A percentile compares a stretch with the other conserved stretches of the same genome.
phyloP scores from a whole-genome alignment of 1,140 invertebrate species.

The Thaumatotibia leucotreta region DNA sequence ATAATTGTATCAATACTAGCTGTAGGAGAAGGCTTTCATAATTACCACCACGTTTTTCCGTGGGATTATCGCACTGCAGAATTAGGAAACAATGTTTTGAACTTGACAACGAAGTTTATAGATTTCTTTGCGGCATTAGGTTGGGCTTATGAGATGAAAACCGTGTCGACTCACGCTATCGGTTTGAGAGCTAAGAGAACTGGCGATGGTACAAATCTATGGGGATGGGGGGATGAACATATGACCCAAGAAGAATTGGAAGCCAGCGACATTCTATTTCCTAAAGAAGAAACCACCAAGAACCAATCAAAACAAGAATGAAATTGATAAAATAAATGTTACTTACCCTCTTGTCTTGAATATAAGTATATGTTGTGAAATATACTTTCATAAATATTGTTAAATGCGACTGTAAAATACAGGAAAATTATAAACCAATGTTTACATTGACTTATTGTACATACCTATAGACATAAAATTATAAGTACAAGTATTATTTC shows the following conservation, averaged over 20 bases:
- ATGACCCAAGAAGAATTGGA: not conserved
- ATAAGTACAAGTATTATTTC: too few relatives aligned
- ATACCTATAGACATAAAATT: too few relatives aligned
- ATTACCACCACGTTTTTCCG: constrained; percentile 93
- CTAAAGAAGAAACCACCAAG: constrained; percentile 14
- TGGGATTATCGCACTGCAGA: constrained; percentile 92
- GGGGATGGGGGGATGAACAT: constrained; percentile 15
- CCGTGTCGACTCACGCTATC: constrained; percentile 23
- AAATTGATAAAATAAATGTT: not conserved
- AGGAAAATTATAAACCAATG: too few relatives aligned
- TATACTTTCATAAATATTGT: too few relatives aligned
- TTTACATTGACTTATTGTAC: too few relatives aligned
- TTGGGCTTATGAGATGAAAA: constrained; percentile 82
- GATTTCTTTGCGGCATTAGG: constrained; percentile 77
- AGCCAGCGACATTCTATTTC: not conserved
- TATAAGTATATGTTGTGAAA: too few relatives aligned
- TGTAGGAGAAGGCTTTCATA: constrained; percentile 85
- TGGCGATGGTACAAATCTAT: constrained; percentile 29
- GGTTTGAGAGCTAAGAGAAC: constrained; percentile 19
- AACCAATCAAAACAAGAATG: constrained; percentile 9
- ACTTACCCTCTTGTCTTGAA: too few relatives aligned
- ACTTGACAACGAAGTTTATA: constrained; percentile 82
- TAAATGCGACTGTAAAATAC: too few relatives aligned
- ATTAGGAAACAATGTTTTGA: constrained; percentile 77
- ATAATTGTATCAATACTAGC: constrained; percentile 11